phyloP scores from a whole-genome alignment of 2,113 vertebrate species.

The Microtus ochrogaster region DNA sequence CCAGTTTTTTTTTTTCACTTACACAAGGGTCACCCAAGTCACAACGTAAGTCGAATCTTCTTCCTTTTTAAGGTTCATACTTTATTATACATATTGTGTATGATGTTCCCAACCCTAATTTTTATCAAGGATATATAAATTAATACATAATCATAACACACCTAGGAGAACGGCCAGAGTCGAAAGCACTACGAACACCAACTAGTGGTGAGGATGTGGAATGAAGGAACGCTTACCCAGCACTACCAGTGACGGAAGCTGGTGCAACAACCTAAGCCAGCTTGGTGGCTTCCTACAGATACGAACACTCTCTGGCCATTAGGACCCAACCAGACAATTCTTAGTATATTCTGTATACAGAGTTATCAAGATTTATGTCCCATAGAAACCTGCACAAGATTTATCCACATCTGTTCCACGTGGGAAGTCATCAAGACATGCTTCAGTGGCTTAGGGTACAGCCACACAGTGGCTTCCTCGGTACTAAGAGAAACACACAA shows the following conservation, averaged over 20 bases:
- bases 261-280: neutral
- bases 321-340: neutral
- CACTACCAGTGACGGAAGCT: neutral
- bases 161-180: neutral
- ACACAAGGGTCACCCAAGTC: neutral
- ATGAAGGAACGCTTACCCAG: neutral
- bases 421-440: neutral
- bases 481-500: neutral
- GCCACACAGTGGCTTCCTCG: neutral
- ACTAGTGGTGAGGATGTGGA: too few species aligned
- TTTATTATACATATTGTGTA: neutral
- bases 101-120: neutral
- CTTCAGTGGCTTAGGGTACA: neutral
- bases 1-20: neutral
- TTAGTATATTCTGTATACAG: neutral
- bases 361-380: neutral
- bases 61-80: constrained; percentile 1
- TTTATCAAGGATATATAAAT: neutral
- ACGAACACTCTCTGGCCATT: too few species aligned
- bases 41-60: neutral
- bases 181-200: too few species aligned
- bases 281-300: neutral
- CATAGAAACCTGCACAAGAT: neutral
- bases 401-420: neutral
- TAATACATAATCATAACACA: neutral